Evolutionary conservation across 2,797 vertebrate genomes (phyloP), one percentile per base, ranked within the genome.

Genomic region (Hydrocynus forskahlii): DNA sequence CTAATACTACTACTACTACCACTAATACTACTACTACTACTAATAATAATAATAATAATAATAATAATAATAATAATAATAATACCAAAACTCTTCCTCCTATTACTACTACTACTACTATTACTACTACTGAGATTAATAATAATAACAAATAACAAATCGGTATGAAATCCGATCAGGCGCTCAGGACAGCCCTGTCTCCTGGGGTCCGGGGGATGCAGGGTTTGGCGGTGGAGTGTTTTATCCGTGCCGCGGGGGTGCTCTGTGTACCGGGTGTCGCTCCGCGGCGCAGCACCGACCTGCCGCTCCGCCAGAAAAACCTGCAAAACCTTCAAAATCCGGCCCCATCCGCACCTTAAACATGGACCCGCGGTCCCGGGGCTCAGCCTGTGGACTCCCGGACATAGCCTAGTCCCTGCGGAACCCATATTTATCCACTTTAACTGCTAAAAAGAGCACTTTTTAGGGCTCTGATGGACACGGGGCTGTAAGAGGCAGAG

Each of bases 261-360:
- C 43, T 40, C 60, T 69, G 40, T n/a, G 67, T 69, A 63, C 10
- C 60, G 60, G 60, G 60, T 63, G 60, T 63, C 59, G 59, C 59
- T 62, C 59, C 9, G 59, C 59, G 25, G 23, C 60, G 60, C 60
- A 63, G 25, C 60, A 63, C 60, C 60, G 60, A 63, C 29, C 29
- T 23, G 60, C 60, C 60, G 60, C 60, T 63, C 60, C 60, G 29
- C 60, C 29, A 29, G 6, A 35, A 59, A 59, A 63, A 63, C 64
- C 64, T 17, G 35, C 17, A n/a, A 29, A 29, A 29, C 29, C 29
- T 29, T 29, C 29, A 19, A 38, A 95, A 96, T 96, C 96, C 94
- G 92, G 93, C 92, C 92, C 95, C 94, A 95, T 95, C 95, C 92
- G 91, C 93, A 91, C 92, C 93, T 93, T 94, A 90, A 94, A 91